phyloP scores from a whole-genome alignment of 2,113 vertebrate species.

The Neolamprologus tretocephalus region DNA sequence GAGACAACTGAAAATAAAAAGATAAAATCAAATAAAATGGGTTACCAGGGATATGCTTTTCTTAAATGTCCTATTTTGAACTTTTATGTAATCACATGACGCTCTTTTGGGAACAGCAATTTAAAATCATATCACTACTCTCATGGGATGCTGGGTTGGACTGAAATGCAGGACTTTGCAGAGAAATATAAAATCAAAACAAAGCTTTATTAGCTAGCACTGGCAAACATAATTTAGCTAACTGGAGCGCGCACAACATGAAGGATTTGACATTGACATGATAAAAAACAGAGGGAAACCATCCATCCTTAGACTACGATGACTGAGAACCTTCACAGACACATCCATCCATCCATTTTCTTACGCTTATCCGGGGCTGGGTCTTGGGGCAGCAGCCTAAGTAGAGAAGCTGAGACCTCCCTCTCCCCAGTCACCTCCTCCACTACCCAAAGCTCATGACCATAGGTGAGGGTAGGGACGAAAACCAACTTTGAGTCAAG shows the following conservation, averaged over 20 bases:
- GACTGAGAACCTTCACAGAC: not conserved
- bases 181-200: not conserved
- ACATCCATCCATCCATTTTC: not conserved
- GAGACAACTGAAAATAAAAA: not conserved
- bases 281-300: not conserved
- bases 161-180: not conserved
- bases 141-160: not conserved
- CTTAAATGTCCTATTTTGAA: not conserved
- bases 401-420: not conserved
- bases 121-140: not conserved
- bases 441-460: not conserved
- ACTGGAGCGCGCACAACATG: not conserved
- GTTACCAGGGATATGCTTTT: not conserved
- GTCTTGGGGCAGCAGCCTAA: not conserved
- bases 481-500: not conserved
- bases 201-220: not conserved
- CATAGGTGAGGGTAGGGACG: not conserved
- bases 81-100: not conserved
- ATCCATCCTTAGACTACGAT: not conserved
- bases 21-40: not conserved
- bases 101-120: not conserved
- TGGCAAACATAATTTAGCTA: not conserved
- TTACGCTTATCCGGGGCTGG: accelerated
- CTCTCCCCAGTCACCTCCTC: not conserved
- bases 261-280: not conserved